phyloP scores from a whole-genome alignment of 1,140 invertebrate species.

The Drosophila arizonae region DNA sequence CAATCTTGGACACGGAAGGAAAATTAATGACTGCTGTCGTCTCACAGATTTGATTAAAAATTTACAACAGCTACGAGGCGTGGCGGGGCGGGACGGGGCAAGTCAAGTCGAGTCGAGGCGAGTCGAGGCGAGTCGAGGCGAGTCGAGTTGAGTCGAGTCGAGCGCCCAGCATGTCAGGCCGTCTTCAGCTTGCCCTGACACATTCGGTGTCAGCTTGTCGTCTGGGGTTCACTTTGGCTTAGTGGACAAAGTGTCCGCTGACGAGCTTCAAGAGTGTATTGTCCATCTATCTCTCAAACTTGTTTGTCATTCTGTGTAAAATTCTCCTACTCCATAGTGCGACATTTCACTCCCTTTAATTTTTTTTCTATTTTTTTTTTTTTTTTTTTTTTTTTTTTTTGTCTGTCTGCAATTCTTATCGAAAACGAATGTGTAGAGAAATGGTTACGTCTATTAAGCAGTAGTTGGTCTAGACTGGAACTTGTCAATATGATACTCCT shows the following conservation, averaged over 20 bases:
- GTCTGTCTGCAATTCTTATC: not conserved
- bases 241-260: conserved; percentile 8
- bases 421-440: not conserved
- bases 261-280: conserved; percentile 1
- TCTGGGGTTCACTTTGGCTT: conserved; percentile 2
- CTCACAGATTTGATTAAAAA: conserved; percentile 53
- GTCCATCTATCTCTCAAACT: conserved; percentile 9
- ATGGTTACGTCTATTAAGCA: too few species aligned
- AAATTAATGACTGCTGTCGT: conserved; percentile 54
- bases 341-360: too few species aligned
- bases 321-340: not conserved
- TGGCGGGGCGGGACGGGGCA: too few species aligned
- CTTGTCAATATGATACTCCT: too few species aligned
- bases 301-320: not conserved
- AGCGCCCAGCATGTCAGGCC: conserved; percentile 41
- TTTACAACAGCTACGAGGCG: conserved; percentile 22
- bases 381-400: not conserved
- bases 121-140: too few species aligned
- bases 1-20: conserved; percentile 48
- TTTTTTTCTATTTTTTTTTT: too few species aligned
- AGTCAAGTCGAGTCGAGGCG: not conserved
- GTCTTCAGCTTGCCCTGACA: conserved; percentile 53
- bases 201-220: conserved; percentile 39
- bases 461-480: too few species aligned
- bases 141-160: too few species aligned